Percentiles rank a stretch among this genome's conserved stretches.
These are phyloP conservation scores for Schizaphis graminum DNA, from an alignment of 2,888 invertebrate genomes.

Conservation along the genomic window DNA sequence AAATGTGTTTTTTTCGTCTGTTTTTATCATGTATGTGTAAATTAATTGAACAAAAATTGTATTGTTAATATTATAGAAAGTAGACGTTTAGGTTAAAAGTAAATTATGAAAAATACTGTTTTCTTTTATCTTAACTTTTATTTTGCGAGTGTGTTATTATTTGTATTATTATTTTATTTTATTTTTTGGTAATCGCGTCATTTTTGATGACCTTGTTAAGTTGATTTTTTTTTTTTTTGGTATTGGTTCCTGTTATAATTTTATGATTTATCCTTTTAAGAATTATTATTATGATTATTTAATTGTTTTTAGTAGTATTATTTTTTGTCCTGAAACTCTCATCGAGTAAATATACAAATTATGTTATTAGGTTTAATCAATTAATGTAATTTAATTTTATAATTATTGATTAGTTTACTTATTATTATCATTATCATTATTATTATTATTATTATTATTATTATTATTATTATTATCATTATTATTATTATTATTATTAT, in stretches of 20 bases:
- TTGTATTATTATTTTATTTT: slow-evolving; percentile 51
- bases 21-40: slow-evolving; percentile 63
- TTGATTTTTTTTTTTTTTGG: slow-evolving; percentile 59
- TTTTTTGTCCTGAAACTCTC: slow-evolving; percentile 14
- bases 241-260: slow-evolving; percentile 66
- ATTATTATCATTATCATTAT: slow-evolving; percentile 58
- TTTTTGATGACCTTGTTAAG: slow-evolving; percentile 58
- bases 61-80: slow-evolving; percentile 62
- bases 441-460: slow-evolving; percentile 49
- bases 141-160: slow-evolving; percentile 56
- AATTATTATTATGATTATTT: slow-evolving; percentile 51
- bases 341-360: slow-evolving; percentile 39
- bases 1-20: slow-evolving; percentile 57
- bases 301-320: slow-evolving; percentile 43
- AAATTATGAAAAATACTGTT: slow-evolving; percentile 40
- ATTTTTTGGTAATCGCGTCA: slow-evolving; percentile 54
- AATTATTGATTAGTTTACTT: slow-evolving; percentile 58
- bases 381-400: slow-evolving; percentile 60
- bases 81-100: slow-evolving; percentile 55
- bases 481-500: slow-evolving; percentile 59
- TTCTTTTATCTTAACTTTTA: slow-evolving; percentile 33
- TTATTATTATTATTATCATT: no score
- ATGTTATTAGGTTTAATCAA: slow-evolving; percentile 51
- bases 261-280: slow-evolving; percentile 62
- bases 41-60: slow-evolving; percentile 59